A percentile compares a stretch with the other conserved stretches of the same genome.
Evolutionary conservation across 2,113 vertebrate genomes (phyloP).

Genomic region (Hypanus sabinus): DNA sequence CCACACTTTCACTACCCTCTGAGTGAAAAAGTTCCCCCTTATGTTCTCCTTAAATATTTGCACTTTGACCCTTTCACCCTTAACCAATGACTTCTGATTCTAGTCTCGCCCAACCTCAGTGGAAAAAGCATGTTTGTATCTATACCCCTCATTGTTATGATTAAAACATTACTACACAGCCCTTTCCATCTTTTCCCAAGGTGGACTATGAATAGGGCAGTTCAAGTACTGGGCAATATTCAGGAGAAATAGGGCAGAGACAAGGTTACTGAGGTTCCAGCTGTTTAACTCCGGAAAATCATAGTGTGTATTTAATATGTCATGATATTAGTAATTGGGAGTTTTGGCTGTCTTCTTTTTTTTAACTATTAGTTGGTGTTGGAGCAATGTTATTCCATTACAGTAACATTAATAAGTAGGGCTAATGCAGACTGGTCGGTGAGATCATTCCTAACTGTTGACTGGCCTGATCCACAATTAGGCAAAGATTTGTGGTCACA

Average conservation of each 20-base stretch:
- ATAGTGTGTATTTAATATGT: not conserved
- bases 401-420: not conserved
- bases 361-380: not conserved
- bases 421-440: not conserved
- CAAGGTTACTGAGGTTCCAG: not conserved
- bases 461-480: not conserved
- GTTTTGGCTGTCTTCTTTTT: not conserved
- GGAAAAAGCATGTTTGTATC: too few relatives aligned
- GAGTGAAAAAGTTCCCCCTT: too few relatives aligned
- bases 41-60: too few relatives aligned
- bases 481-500: not conserved
- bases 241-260: too few relatives aligned
- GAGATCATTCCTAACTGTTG: not conserved
- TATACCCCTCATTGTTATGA: too few relatives aligned
- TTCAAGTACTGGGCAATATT: not conserved
- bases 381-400: not conserved
- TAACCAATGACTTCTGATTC: too few relatives aligned
- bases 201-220: not conserved
- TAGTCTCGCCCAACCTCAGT: too few relatives aligned
- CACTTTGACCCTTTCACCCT: too few relatives aligned
- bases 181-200: not conserved
- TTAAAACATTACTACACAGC: not conserved
- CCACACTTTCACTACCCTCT: too few relatives aligned
- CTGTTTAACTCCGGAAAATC: not conserved
- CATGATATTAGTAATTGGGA: not conserved